Percentiles rank a stretch among this genome's conserved stretches.
These are phyloP conservation scores for Eclectus roratus DNA, from an alignment of 2,113 vertebrate genomes.

Conservation along the genomic window DNA sequence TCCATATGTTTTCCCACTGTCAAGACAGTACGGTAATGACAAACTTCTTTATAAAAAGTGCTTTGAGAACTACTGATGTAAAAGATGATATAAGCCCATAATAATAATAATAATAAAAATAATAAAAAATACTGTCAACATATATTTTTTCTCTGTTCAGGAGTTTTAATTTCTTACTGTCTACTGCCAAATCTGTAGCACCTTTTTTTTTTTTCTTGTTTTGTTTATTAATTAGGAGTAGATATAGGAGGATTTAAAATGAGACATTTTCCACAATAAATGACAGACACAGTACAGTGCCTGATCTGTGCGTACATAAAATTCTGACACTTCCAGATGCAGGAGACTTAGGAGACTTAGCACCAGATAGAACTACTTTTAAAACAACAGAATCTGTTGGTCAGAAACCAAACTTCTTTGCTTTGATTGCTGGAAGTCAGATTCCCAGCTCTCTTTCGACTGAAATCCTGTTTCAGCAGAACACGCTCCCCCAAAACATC, in stretches of 20 bases:
- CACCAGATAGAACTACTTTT: background rate
- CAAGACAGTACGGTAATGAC: background rate
- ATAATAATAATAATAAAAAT: background rate
- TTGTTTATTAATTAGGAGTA: background rate
- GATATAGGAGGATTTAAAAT: background rate
- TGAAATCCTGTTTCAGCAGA: background rate
- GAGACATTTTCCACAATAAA: background rate
- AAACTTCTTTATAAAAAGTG: background rate
- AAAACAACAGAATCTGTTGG: background rate
- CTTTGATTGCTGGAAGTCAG: background rate
- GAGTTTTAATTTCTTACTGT: background rate
- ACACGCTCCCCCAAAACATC: accelerated
- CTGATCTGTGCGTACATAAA: background rate
- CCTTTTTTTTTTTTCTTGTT: background rate
- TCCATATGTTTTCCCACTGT: conserved; percentile 8
- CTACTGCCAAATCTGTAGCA: background rate
- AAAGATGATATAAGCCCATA: background rate
- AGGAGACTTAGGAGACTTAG: background rate
- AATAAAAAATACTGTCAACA: background rate
- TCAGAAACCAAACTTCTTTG: background rate
- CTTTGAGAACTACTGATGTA: background rate
- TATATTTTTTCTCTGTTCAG: background rate
- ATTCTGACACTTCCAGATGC: background rate
- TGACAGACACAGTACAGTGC: too few species aligned
- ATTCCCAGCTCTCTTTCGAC: background rate